A percentile compares a stretch with the other conserved stretches of the same genome.
Evolutionary conservation across 2,797 vertebrate species (phyloP).

Genomic region (Gymnothorax javanicus): DNA sequence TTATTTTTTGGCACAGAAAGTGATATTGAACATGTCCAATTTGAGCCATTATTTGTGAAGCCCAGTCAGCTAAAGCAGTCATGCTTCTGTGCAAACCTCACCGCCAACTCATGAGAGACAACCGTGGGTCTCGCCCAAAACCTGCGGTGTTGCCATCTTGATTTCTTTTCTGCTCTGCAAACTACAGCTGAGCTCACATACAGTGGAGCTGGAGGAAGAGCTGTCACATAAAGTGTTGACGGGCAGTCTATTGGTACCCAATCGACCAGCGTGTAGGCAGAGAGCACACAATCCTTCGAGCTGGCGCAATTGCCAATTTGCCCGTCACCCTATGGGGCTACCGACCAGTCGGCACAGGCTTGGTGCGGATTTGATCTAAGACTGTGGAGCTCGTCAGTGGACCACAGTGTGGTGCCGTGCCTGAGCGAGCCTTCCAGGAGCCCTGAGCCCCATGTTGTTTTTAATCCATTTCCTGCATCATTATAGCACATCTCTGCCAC

Average conservation of each 20-base stretch:
- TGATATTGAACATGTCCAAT: too few species aligned
- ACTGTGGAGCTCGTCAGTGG: not conserved
- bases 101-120: too few species aligned
- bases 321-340: not conserved
- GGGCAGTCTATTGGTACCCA: not conserved
- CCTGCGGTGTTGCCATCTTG: too few species aligned
- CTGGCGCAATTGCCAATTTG: not conserved
- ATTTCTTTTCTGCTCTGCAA: too few species aligned
- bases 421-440: too few species aligned
- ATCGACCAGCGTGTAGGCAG: not conserved
- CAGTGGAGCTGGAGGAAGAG: too few species aligned
- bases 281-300: not conserved
- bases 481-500: not conserved
- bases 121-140: too few species aligned
- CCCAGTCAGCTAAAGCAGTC: not conserved
- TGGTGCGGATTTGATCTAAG: not conserved
- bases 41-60: not conserved
- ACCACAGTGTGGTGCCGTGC: not conserved
- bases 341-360: not conserved
- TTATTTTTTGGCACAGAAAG: too few species aligned
- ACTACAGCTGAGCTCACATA: too few species aligned
- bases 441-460: not conserved
- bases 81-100: too few species aligned
- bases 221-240: too few species aligned
- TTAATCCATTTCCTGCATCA: not conserved